Conservation (phyloP, 2,888 invertebrate genomes). For the Sphaerophoria rueppellii region DNA sequence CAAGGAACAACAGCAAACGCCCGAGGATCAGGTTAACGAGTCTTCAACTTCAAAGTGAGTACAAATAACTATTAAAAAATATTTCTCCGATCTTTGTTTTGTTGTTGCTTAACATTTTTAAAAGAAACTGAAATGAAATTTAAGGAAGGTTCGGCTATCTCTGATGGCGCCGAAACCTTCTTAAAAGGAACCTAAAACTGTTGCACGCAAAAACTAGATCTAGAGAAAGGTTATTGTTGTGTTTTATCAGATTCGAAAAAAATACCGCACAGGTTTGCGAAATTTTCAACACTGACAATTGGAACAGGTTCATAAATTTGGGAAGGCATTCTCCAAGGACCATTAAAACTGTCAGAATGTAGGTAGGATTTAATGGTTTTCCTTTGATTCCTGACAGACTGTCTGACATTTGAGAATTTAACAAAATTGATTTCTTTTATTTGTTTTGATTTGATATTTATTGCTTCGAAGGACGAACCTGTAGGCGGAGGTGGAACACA, state of each 20-base stretch:
- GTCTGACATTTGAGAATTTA: background rate
- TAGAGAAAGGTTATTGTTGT: constrained; percentile 36
- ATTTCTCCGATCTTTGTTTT: constrained; percentile 20
- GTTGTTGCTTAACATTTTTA: constrained; percentile 1
- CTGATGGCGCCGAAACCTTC: constrained; percentile 55
- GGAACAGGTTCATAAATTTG: constrained; percentile 55
- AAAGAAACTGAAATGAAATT: constrained; percentile 20
- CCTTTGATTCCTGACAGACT: background rate
- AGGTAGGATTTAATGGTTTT: constrained; percentile 43
- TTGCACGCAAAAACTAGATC: background rate
- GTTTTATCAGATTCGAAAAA: constrained; percentile 57
- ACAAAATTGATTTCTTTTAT: constrained; percentile 32
- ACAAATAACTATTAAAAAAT: constrained; percentile 38
- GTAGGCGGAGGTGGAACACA: constrained; percentile 24
- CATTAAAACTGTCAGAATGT: constrained; percentile 39
- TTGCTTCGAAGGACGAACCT: constrained; percentile 33
- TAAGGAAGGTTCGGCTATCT: constrained; percentile 26
- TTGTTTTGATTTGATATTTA: constrained; percentile 61
- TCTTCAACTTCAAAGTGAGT: constrained; percentile 68
- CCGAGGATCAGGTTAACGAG: constrained; percentile 67
- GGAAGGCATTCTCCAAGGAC: background rate
- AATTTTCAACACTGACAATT: constrained; percentile 47
- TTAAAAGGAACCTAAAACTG: background rate
- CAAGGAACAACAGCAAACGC: constrained; percentile 23
- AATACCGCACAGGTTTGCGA: constrained; percentile 63